These are phyloP conservation scores for Sus cebifrons DNA, from an alignment of 2,797 vertebrate species.

Conservation along the genomic window DNA sequence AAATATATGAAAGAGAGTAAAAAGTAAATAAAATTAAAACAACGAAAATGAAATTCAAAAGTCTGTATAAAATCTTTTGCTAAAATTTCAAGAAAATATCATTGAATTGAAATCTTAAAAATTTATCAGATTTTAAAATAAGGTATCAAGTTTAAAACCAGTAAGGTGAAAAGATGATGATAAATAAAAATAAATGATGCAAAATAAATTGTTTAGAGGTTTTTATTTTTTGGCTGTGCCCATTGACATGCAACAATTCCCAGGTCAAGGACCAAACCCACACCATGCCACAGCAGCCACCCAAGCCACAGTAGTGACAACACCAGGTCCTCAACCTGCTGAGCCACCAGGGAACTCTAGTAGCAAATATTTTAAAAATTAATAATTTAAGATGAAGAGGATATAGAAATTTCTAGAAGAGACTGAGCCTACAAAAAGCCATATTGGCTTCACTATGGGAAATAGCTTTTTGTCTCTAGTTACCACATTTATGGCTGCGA, in stretches of 20 bases:
- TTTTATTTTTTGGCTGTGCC: too few relatives aligned
- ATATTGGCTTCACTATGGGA: neutral
- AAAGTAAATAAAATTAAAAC: neutral
- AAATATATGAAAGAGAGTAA: neutral
- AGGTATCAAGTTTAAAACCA: neutral
- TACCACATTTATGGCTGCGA: neutral
- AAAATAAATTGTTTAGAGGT: neutral
- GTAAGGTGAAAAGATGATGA: neutral
- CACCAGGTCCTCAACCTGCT: too few relatives aligned
- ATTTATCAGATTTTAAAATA: neutral
- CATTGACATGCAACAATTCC: too few relatives aligned
- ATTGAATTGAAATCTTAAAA: neutral
- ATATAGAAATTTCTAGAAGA: neutral
- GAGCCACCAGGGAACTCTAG: too few relatives aligned
- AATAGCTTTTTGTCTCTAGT: neutral
- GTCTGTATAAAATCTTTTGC: neutral
- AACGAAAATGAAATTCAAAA: neutral
- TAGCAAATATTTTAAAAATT: neutral
- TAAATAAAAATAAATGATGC: neutral
- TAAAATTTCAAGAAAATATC: neutral
- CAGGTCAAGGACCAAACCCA: too few relatives aligned
- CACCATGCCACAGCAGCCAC: too few relatives aligned
- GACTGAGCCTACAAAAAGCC: neutral
- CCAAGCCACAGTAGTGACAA: too few relatives aligned
- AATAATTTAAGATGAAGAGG: neutral